Evolutionary conservation across 2,888 invertebrate genomes (phyloP), one percentile per base, ranked within the genome.

Genomic region (Trachelus stipa): DNA sequence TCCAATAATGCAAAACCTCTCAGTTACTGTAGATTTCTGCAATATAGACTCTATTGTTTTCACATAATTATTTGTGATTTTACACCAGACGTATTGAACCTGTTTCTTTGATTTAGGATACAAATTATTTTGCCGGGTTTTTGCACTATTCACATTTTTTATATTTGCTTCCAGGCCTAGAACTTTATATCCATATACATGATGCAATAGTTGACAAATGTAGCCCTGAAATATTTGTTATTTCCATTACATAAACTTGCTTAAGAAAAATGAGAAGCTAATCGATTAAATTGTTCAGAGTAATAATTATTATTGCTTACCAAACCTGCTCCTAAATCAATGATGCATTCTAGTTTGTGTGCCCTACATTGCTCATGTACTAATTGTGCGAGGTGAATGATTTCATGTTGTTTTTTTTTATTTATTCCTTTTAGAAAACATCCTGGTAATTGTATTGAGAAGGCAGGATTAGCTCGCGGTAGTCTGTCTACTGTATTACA

Each of bases 301-400:
- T 77, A 74, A 76, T 15, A 37, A 68, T 76, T 1, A 33, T 33
- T 76, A 9, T 81, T 75, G 86, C 93, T 93, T 92, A 95, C 95
- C 92, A 96, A 91, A 11, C 96, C 96, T 30, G 95, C 94, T 23
- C 96, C 96, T 85, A 96, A 93, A 90, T 96, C 96, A 0, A 96
- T 92, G 33, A 96, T 91, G 2, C 93, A 90, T 74, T 93, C 89
- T 78, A 94, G 93, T 11, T 91, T 88, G 11, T 89, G 87, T 37
- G 91, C 83, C n/a, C 87, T 84, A 84, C 94, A 95, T 74, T 93
- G 85, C 33, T 90, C 84, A 78, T 93, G 90, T 33, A 95, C 92
- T 83, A 94, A 91, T 56, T 93, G 91, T 2, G 95, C 93, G 74
- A 96, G 90, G 83, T 93, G 91, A 15, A 93, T 84, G 73, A 96